Evolutionary conservation across 1,140 invertebrate species (phyloP).

Genomic region (Hyles vespertilio): DNA sequence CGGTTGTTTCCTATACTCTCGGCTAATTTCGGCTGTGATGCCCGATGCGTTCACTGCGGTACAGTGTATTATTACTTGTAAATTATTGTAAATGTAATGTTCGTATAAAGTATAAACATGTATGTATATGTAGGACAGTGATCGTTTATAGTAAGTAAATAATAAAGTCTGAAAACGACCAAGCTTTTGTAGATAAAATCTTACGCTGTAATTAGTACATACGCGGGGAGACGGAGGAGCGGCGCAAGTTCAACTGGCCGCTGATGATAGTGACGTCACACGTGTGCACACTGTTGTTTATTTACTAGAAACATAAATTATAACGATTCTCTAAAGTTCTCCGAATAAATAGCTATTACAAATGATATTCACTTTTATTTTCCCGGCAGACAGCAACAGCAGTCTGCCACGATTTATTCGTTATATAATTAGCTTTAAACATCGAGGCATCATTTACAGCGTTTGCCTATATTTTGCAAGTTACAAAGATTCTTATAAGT

Average conservation of each 20-base stretch:
- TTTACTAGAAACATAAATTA: constrained; percentile 51
- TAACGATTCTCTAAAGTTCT: constrained; percentile 45
- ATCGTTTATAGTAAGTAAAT: constrained; percentile 29
- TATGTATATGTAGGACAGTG: constrained; percentile 30
- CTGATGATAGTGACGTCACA: constrained; percentile 45
- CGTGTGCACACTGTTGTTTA: constrained; percentile 63
- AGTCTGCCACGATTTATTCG: too few species aligned
- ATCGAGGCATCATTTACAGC: too few species aligned
- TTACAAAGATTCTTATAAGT: too few species aligned
- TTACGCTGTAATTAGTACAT: constrained; percentile 50
- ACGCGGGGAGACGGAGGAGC: constrained; percentile 15
- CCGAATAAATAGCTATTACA: constrained; percentile 59
- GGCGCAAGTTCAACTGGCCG: constrained; percentile 33
- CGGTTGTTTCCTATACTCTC: too few species aligned
- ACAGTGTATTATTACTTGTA: constrained; percentile 15
- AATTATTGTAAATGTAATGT: constrained; percentile 31
- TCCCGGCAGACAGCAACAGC: background rate
- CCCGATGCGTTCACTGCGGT: too few species aligned
- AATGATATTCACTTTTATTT: constrained; percentile 7
- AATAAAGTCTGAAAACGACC: constrained; percentile 61
- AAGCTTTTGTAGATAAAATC: constrained; percentile 54
- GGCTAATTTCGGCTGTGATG: too few species aligned
- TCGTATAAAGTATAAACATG: constrained; percentile 20
- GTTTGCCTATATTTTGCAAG: too few species aligned
- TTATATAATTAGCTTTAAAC: too few species aligned